These are phyloP conservation scores for Hyperopisus bebe DNA, from an alignment of 2,113 vertebrate species.

Conservation along the genomic window DNA sequence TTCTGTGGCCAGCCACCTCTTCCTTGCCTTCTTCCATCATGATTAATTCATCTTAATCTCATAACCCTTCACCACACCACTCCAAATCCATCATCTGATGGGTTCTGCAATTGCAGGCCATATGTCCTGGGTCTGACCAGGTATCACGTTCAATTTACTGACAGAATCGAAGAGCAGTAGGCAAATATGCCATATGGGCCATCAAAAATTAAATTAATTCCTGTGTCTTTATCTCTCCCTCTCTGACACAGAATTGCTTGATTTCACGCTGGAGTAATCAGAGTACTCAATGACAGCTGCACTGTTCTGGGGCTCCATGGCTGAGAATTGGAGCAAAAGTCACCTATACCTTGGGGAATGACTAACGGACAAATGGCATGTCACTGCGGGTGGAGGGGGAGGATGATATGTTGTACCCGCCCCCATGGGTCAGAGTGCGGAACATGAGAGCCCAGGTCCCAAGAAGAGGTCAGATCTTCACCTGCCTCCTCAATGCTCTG, in stretches of 20 bases:
- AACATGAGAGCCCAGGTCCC: background rate
- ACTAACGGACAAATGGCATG: constrained; percentile 40
- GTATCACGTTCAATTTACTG: background rate
- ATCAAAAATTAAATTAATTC: background rate
- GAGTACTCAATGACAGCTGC: background rate
- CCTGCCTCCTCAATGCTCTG: background rate
- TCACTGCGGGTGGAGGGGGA: background rate
- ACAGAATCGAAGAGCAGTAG: background rate
- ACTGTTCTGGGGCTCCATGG: background rate
- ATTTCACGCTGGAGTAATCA: constrained; percentile 24
- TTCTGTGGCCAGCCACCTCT: background rate
- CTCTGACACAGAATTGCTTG: constrained; percentile 9
- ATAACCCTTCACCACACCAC: background rate
- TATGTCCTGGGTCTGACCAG: background rate
- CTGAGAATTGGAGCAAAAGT: constrained; percentile 13
- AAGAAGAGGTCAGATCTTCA: background rate
- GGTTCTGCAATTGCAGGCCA: background rate
- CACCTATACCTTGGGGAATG: constrained; percentile 33
- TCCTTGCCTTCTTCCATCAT: background rate
- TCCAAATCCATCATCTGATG: background rate
- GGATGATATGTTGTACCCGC: background rate
- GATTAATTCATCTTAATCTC: background rate
- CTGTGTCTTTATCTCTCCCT: background rate
- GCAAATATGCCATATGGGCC: background rate
- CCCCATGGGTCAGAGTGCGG: background rate